Base-by-base conservation (phyloP, 1,140 invertebrate species). In the Euborellia annulipes region DNA sequence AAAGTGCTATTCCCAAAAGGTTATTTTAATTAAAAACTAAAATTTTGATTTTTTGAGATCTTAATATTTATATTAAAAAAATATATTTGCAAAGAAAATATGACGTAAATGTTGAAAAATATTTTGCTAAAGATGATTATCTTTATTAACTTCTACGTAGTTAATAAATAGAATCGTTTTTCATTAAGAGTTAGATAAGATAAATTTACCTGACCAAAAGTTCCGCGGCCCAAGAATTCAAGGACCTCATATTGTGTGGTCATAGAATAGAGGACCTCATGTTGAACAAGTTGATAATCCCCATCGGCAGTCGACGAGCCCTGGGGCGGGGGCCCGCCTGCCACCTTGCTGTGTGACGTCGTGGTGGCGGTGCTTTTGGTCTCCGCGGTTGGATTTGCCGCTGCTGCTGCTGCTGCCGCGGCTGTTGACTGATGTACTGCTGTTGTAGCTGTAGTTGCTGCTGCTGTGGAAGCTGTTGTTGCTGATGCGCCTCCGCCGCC, bases 211-310 rank as follows among this genome's bases (percentile, higher is more conserved):
- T 98, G 94, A 49, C 95, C 95, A 71, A 98, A 99, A 41, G 95
- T 99, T 52, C 94, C 93, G 53, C 95, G 79, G 53, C 95, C 95
- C 50, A 98, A 74, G 68, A 98, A 98, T 67, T 98, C 95, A 55
- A 99, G 72, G 48, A 99, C 95, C 69, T 96, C 91, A 68, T 96
- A 96, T 60, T 89, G 83, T 53, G 82, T 82, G 34, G 77, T 83
- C 65, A 86, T 84, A 45, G 91, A 96, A 67, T 92, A 95, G 49
- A 98, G 78, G 51, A 95, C 92, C 68, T 97, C 94, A 68, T 98
- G 93, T 66, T 97, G 91, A 22, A 97, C 92, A 61, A 97, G 73
- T 64, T 95, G 90, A 68, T 97, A 97, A 69, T 97, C 94, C 37
- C 94, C 94, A 68, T 97, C 93, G 54, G 82, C 70, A 62, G 76